Evolutionary conservation across 2,888 invertebrate species (phyloP).

Genomic region (Drosophila helvetica): DNA sequence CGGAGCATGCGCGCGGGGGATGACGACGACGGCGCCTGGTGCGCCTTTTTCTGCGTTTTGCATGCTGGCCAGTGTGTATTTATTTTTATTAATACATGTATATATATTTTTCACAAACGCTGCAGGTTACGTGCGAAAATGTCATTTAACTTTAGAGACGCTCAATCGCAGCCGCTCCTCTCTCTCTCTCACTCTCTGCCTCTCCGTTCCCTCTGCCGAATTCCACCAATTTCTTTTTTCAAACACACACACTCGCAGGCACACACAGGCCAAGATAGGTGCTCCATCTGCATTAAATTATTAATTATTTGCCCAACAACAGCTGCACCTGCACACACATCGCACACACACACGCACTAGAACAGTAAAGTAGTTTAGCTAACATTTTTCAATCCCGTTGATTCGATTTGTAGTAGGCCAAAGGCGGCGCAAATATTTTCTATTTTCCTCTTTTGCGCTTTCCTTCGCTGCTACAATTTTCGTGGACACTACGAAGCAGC

Average conservation of each 20-base stretch:
- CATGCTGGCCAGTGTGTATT: conserved; percentile 73
- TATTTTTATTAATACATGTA: conserved; percentile 70
- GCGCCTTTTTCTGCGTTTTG: conserved; percentile 40
- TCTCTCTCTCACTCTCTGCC: conserved; percentile 15
- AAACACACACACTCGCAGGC: conserved; percentile 21
- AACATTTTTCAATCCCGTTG: conserved; percentile 36
- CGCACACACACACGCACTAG: not conserved
- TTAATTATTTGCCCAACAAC: conserved; percentile 44
- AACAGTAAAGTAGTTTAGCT: conserved; percentile 9
- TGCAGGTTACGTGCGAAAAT: conserved; percentile 51
- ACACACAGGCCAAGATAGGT: conserved; percentile 23
- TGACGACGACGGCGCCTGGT: conserved; percentile 19
- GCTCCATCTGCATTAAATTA: conserved; percentile 42
- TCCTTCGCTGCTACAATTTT: conserved; percentile 17
- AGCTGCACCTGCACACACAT: conserved; percentile 15
- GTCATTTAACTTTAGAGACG: conserved; percentile 54
- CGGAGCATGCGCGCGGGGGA: conserved; percentile 44
- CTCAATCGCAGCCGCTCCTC: conserved; percentile 35
- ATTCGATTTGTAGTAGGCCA: not conserved
- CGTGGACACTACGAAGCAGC: conserved; percentile 16
- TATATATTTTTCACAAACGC: conserved; percentile 49
- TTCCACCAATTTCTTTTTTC: conserved; percentile 43
- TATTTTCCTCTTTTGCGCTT: conserved; percentile 38
- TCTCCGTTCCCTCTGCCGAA: conserved; percentile 27
- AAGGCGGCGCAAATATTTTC: conserved; percentile 16